These are phyloP conservation scores for Deladenus siricidicola DNA, from an alignment of 2,888 invertebrate genomes.

Conservation along the genomic window DNA sequence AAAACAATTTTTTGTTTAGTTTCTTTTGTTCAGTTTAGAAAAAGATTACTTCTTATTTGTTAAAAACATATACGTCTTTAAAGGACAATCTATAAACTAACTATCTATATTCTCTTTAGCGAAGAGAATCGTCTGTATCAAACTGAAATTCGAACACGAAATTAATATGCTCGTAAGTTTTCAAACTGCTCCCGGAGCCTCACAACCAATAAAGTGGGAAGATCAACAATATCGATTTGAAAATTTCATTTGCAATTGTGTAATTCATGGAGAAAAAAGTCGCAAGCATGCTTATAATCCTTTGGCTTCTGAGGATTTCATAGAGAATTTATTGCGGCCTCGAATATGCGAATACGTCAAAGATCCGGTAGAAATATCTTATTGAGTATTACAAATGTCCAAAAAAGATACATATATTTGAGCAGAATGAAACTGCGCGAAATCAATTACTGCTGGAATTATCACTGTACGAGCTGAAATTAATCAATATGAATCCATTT, in stretches of 20 bases:
- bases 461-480: slow-evolving; percentile 30
- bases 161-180: slow-evolving; percentile 17
- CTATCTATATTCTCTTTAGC: too few species aligned
- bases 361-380: slow-evolving; percentile 22
- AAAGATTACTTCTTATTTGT: too few species aligned
- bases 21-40: too few species aligned
- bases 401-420: too few species aligned
- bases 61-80: too few species aligned
- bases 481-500: slow-evolving; percentile 1
- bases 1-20: too few species aligned
- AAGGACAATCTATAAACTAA: too few species aligned
- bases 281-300: too few species aligned
- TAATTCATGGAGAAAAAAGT: slow-evolving; percentile 15
- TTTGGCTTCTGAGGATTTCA: slow-evolving; percentile 21
- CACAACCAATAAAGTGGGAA: slow-evolving; percentile 22
- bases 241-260: slow-evolving; percentile 27
- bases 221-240: slow-evolving; percentile 17
- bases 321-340: slow-evolving; percentile 22
- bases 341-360: slow-evolving; percentile 18
- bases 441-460: slow-evolving; percentile 23
- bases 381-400: too few species aligned
- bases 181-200: not conserved
- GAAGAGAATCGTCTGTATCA: not conserved
- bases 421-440: too few species aligned
- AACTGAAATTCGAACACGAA: slow-evolving; percentile 22